Evolutionary conservation across 2,113 vertebrate genomes (phyloP), one percentile per base, ranked within the genome.

Genomic region (human (Homo sapiens)): DNA sequence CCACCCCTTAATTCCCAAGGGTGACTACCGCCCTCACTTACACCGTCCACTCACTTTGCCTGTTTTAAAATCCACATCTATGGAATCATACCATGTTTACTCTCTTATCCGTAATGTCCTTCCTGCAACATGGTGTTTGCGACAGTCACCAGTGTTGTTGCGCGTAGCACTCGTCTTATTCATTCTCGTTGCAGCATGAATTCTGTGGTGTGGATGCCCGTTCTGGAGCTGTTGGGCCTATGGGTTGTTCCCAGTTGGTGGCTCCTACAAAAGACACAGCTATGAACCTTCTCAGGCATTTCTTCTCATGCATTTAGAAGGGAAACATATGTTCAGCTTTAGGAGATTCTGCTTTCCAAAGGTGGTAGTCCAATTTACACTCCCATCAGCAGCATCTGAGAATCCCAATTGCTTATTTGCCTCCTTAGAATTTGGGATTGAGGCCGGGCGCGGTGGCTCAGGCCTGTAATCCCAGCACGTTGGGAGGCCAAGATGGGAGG

Each of bases 121-220:
- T 43, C 55, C 70, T 11, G 23, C 0, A 5, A 6, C 20, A 0
- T 22, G 0, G 38, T 5, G 6, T 40, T 35, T 82, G 38, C n/a
- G 11, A 93, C 23, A 57, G 11, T 43, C 25, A 13, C 55, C 50
- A 18, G 0, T 0, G 14, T 8, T 38, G 35, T 4, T 9, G 22
- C 1, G 0, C 43, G 22, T 1, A 16, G 20, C 13, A 9, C n/a
- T 55, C 0, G 18, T 16, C 30, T 13, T 17, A 35, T n/a, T 23
- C 23, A 3, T 7, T 17, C 40, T 89, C 5, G 0, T 12, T 18
- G 16, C 64, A 70, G 45, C 43, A 6, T 4, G 3, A 13, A 16
- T 30, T 81, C 13, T 3, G 0, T 0, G 4, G 27, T 3, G 2
- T n/a, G 75, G 23, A 10, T 8, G 16, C 64, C 27, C 10, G 4